A percentile compares a stretch with the other conserved stretches of the same genome.
These are phyloP conservation scores for Phocoena sinus DNA, from an alignment of 2,113 vertebrate species.

Conservation along the genomic window DNA sequence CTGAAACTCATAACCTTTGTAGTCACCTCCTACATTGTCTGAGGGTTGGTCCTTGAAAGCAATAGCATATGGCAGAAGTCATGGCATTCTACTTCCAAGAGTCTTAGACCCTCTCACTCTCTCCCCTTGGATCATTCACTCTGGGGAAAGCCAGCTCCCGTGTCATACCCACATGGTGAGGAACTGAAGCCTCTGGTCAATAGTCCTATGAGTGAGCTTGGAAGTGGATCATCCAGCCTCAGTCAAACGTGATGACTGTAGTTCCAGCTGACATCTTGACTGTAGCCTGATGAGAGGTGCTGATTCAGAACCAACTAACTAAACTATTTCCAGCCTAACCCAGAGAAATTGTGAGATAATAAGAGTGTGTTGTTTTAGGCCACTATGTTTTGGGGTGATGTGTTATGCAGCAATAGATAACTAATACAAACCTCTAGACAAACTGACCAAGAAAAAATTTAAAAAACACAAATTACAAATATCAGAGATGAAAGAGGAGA, in stretches of 20 bases:
- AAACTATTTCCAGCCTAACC: neutral
- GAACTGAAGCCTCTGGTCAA: neutral
- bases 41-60: neutral
- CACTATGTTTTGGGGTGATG: neutral
- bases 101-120: neutral
- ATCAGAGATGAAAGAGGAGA: neutral
- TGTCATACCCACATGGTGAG: neutral
- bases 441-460: neutral
- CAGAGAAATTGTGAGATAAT: neutral
- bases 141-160: neutral
- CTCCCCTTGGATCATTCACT: neutral
- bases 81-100: neutral
- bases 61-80: neutral
- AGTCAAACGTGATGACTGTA: neutral
- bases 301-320: neutral
- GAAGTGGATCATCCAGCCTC: neutral
- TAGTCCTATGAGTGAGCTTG: neutral
- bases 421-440: neutral
- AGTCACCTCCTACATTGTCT: neutral
- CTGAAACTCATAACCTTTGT: neutral
- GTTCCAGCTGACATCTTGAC: neutral
- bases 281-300: neutral
- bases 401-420: neutral
- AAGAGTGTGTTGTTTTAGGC: neutral
- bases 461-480: neutral